A percentile compares a stretch with the other conserved stretches of the same genome.
phyloP scores from a whole-genome alignment of 2,113 vertebrate genomes.

The Heliornis fulica region DNA sequence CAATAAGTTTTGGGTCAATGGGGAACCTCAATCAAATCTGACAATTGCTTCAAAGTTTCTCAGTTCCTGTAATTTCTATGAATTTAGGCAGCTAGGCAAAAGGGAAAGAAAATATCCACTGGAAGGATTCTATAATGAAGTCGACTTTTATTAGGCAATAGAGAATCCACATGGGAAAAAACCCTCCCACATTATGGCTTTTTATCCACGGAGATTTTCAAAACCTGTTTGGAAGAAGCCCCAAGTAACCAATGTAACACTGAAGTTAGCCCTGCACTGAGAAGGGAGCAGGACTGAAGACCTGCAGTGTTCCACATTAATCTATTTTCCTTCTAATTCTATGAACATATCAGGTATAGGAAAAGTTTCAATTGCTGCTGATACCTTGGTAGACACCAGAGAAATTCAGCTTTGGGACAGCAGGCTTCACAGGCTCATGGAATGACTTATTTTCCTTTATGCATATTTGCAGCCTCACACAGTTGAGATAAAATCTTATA shows the following conservation, averaged over 20 bases:
- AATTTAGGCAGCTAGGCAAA: background rate
- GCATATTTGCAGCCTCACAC: background rate
- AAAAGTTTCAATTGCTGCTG: background rate
- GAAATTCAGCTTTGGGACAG: background rate
- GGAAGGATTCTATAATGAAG: background rate
- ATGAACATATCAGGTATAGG: background rate
- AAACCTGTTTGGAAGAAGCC: background rate
- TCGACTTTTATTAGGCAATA: background rate
- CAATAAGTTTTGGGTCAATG: background rate
- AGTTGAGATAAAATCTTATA: conserved; percentile 16
- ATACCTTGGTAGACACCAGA: background rate
- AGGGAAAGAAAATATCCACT: background rate
- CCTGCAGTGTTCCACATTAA: background rate
- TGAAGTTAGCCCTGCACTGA: background rate
- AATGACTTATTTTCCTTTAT: background rate
- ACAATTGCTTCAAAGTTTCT: background rate
- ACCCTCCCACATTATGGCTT: background rate
- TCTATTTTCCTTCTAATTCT: background rate
- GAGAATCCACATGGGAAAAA: background rate
- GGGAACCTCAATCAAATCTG: background rate
- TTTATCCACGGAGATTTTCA: background rate
- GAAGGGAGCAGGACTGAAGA: background rate
- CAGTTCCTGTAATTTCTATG: background rate
- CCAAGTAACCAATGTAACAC: background rate
- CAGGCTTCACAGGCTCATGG: background rate